A percentile compares a stretch with the other conserved stretches of the same genome.
phyloP scores from a whole-genome alignment of 2,797 vertebrate species.

The Acanthornis magna region DNA sequence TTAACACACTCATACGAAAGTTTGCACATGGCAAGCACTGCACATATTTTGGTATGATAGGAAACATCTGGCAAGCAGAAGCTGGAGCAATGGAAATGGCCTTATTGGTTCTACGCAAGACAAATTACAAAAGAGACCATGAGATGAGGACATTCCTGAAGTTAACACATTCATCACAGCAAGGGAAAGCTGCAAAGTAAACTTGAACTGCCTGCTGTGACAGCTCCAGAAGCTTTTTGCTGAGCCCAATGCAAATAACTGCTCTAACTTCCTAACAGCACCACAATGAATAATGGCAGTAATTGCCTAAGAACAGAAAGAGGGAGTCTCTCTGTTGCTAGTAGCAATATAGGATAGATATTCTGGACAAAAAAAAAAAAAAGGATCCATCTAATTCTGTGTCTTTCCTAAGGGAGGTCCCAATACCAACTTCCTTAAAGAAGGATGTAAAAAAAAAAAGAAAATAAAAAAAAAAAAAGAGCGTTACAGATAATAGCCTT shows the following conservation, averaged over 20 bases:
- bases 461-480: not conserved
- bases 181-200: not conserved
- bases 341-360: not conserved
- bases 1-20: not conserved
- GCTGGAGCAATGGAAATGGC: not conserved
- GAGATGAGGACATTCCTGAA: not conserved
- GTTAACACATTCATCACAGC: not conserved
- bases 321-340: not conserved
- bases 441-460: not conserved
- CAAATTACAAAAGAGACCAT: not conserved
- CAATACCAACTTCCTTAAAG: not conserved
- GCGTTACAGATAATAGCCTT: not conserved
- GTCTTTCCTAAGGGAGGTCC: not conserved
- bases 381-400: not conserved
- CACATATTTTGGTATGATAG: not conserved
- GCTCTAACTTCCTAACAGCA: not conserved
- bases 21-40: not conserved
- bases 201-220: not conserved
- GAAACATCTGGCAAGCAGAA: not conserved
- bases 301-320: not conserved
- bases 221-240: not conserved
- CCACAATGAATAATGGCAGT: not conserved
- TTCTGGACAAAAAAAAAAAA: not conserved
- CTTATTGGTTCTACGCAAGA: not conserved
- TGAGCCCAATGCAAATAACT: not conserved